A percentile compares a stretch with the other conserved stretches of the same genome.
Conservation (phyloP, 2,888 invertebrate genomes). For the Frankliniella fusca region DNA sequence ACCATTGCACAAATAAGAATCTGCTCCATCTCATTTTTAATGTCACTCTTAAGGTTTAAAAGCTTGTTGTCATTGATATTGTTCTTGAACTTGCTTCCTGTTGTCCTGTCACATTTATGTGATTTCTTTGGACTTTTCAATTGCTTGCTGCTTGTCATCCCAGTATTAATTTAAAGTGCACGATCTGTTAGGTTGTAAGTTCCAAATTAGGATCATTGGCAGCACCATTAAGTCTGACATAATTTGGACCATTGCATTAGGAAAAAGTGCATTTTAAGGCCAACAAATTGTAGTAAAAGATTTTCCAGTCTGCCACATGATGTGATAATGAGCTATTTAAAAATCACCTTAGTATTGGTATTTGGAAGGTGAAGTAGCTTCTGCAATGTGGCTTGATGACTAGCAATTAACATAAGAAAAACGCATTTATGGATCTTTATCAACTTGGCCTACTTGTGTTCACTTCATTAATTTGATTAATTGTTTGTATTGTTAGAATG, state of each 20-base stretch:
- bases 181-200: background rate
- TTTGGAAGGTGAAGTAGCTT: background rate
- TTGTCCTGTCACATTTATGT: background rate
- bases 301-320: background rate
- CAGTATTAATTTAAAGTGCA: background rate
- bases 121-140: background rate
- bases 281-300: background rate
- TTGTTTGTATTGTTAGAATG: background rate
- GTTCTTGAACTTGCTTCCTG: too few species aligned
- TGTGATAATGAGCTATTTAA: background rate
- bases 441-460: constrained; percentile 12
- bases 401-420: background rate
- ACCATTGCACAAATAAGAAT: background rate
- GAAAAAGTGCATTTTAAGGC: background rate
- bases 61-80: background rate
- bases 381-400: background rate
- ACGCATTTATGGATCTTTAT: constrained; percentile 1
- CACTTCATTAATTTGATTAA: background rate
- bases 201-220: background rate
- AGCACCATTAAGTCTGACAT: constrained; percentile 26
- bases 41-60: background rate
- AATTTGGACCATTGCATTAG: constrained; percentile 17
- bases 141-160: background rate
- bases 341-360: background rate
- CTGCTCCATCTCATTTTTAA: background rate